Base-by-base conservation (phyloP, 2,888 invertebrate genomes). In the Platypus cylindrus region DNA sequence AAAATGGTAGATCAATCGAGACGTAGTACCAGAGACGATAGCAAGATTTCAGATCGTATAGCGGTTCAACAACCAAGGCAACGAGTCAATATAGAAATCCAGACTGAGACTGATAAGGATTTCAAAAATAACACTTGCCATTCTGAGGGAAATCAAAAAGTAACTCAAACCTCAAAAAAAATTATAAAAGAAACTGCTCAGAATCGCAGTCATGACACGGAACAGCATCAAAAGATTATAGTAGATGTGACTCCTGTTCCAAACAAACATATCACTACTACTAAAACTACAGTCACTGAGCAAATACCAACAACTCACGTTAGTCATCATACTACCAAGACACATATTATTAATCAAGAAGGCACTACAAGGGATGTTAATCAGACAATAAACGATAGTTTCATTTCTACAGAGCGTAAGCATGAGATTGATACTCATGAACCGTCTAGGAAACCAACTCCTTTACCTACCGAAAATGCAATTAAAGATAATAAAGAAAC, bases 321-420 rank as follows among this genome's bases (percentile, higher is more conserved):
- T 13, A 41, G 35, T 16, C 28, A 40, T 20, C 29, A 17, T 26
- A 43, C 45, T 11, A 45, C 45, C 3, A 35, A 38, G 9, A 38
- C 37, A 15, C 43, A 40, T 28, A 15, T 24, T 5, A 22, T 34
- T 27, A 34, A 43, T 15, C 33, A 41, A 12, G 41, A 38, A 27
- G 23, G 35, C 14, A 34, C 36, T 17, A 9, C 30, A 5, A 37
- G 28, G 27, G 44, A 45, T 15, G 29, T 38, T 8, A 43, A 44
- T 22, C 45, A 48, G 25, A 25, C 32, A 1, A 27, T 30, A 3
- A 46, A 30, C 11, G 46, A 52, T 22, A 43, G 50, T 17, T 53
- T 54, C 38, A 47, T 54, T 18, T 45, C 47, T 18, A 43, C 43
- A 3, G 54, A 54, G 43, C 44, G 45, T 8, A 43, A 47, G 32